Evolutionary conservation across 2,113 vertebrate species (phyloP), one percentile per base, ranked within the genome.

Genomic region (Clarias magur): DNA sequence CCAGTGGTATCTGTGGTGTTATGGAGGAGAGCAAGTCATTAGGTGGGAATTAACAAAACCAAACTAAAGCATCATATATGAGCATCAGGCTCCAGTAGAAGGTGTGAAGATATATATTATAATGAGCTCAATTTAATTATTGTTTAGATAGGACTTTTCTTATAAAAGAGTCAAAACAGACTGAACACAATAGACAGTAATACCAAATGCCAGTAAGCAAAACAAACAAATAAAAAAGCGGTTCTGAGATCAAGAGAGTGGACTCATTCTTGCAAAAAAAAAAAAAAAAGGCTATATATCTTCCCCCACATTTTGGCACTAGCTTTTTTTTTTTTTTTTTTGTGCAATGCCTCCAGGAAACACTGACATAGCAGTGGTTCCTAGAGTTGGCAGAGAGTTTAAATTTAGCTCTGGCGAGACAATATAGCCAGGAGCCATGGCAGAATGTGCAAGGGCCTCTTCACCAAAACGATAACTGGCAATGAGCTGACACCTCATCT

Each of bases 401-500:
- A 54, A 56, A 78, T 54, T 78, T 78, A 78, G 75, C 54, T 25
- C 48, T 54, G 75, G 48, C 54, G 75, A 78, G 48, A 78, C 23
- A 78, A 27, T 54, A 78, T 78, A 78, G 75, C 75, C 48, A 56
- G 75, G 48, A 54, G 75, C 75, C 75, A 53, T 78, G 75, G 75
- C 25, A 78, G 23, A 78, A n/a, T 78, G 34, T 53, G 11, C 38
- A 75, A 53, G 38, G 13, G 73, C 42, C 48, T 53, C 12, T 56
- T 56, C 75, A 79, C 53, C 75, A 56, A 27, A n/a, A 79, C 8
- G 23, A 53, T 12, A 53, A 53, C 42, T 15, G 75, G 75, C 75
- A 78, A n/a, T 27, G 48, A 78, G 75, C 25, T 54, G 25, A 54
- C 23, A 56, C 25, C 75, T 27, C 27, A 25, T 56, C 48, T 7